Percentiles rank a stretch among this genome's conserved stretches.
Evolutionary conservation across 2,888 invertebrate genomes (phyloP).

Genomic region (Vesta saturnalis): DNA sequence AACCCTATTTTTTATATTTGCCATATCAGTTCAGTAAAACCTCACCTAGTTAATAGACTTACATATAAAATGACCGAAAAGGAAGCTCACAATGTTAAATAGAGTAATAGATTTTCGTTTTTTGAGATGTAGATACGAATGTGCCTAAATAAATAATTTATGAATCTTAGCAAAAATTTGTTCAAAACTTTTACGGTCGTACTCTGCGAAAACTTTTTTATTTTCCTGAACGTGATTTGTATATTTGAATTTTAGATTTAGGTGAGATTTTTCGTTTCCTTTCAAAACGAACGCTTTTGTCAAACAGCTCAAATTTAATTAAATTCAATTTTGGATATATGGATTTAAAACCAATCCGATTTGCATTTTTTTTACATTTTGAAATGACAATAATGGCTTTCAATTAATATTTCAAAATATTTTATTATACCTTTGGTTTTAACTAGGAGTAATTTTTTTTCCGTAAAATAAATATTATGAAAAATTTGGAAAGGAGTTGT

Average conservation of each 20-base stretch:
- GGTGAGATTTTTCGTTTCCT: slow-evolving; percentile 20
- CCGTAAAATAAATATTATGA: no score
- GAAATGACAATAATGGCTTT: slow-evolving; percentile 13
- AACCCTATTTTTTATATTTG: slow-evolving; percentile 9
- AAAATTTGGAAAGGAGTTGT: neutral
- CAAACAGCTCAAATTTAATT: slow-evolving; percentile 22
- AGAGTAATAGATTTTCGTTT: slow-evolving; percentile 20
- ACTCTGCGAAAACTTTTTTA: slow-evolving; percentile 31
- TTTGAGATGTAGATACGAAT: neutral
- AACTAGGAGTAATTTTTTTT: no score
- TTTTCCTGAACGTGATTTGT: slow-evolving; percentile 38
- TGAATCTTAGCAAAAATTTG: slow-evolving; percentile 34
- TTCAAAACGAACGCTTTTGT: slow-evolving; percentile 15
- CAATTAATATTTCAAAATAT: neutral
- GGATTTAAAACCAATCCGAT: slow-evolving; percentile 23
- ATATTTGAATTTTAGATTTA: slow-evolving; percentile 35
- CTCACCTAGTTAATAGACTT: slow-evolving; percentile 18
- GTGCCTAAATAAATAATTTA: slow-evolving; percentile 32
- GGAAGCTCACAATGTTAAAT: slow-evolving; percentile 1
- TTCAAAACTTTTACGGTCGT: slow-evolving; percentile 28
- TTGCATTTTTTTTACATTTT: slow-evolving; percentile 15
- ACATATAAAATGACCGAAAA: slow-evolving; percentile 17
- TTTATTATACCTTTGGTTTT: neutral
- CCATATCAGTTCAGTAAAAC: neutral
- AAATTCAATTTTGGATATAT: slow-evolving; percentile 21